Percentiles rank a stretch among this genome's conserved stretches.
Evolutionary conservation across 2,797 vertebrate species (phyloP).

Genomic region (Erpetoichthys calabaricus): DNA sequence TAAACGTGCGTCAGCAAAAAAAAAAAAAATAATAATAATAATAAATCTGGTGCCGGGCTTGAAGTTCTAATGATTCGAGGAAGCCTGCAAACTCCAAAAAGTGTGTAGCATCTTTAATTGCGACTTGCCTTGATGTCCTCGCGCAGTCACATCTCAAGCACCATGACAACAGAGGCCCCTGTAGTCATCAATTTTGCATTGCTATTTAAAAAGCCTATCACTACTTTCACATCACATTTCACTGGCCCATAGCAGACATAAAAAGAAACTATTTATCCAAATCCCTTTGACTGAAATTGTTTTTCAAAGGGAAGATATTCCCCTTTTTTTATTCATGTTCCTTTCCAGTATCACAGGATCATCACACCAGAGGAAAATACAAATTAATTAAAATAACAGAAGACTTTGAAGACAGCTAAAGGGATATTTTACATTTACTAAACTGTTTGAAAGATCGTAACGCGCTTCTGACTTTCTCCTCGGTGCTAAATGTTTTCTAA

Average conservation of each 20-base stretch:
- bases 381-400: constrained; percentile 51
- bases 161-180: constrained; percentile 44
- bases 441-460: constrained; percentile 4
- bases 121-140: constrained; percentile 51
- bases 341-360: constrained; percentile 53
- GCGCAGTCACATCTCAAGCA: constrained; percentile 54
- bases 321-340: constrained; percentile 33
- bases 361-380: constrained; percentile 43
- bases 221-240: constrained; percentile 50
- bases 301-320: constrained; percentile 62
- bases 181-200: constrained; percentile 63
- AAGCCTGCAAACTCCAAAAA: constrained; percentile 9
- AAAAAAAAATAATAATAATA: constrained; percentile 27
- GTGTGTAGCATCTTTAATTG: constrained; percentile 5
- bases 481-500: constrained; percentile 11
- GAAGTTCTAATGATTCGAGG: constrained; percentile 9
- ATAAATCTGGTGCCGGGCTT: constrained; percentile 9
- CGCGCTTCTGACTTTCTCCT: constrained; percentile 50
- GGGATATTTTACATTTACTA: constrained; percentile 36
- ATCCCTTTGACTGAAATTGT: constrained; percentile 54
- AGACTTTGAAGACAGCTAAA: constrained; percentile 36
- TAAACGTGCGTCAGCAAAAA: constrained; percentile 36
- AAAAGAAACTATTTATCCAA: constrained; percentile 57
- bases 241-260: constrained; percentile 48
- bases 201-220: constrained; percentile 56